phyloP scores from a whole-genome alignment of 2,888 invertebrate genomes.

The Perizoma affinitatum region DNA sequence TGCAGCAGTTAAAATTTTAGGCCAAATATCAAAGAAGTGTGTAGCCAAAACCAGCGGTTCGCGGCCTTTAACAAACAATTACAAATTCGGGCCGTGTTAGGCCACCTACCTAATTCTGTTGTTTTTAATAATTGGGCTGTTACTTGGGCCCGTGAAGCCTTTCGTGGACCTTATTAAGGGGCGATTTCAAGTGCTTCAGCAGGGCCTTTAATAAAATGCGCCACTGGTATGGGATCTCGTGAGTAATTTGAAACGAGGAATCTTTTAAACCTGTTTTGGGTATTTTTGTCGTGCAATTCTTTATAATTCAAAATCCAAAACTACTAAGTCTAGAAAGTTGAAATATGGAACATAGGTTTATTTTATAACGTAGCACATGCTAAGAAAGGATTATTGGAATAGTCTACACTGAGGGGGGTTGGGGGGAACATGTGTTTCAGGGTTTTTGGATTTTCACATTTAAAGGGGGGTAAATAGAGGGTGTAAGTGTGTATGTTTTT shows the following conservation, averaged over 20 bases:
- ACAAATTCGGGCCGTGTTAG: conserved; percentile 33
- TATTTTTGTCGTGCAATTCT: too few relatives aligned
- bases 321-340: too few relatives aligned
- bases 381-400: too few relatives aligned
- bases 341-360: too few relatives aligned
- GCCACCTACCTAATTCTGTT: conserved; percentile 41
- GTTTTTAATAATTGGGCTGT: conserved; percentile 64
- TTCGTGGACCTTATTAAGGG: conserved; percentile 58
- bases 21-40: conserved; percentile 17
- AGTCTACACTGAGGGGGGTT: too few relatives aligned
- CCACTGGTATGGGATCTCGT: conserved; percentile 24
- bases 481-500: too few relatives aligned
- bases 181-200: conserved; percentile 54
- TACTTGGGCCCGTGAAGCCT: conserved; percentile 57
- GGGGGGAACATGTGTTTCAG: too few relatives aligned
- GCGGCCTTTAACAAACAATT: conserved; percentile 32
- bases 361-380: too few relatives aligned
- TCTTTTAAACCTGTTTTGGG: conserved; percentile 6
- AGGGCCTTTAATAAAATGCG: conserved; percentile 37
- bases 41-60: conserved; percentile 11
- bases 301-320: too few relatives aligned
- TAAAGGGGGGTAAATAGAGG: too few relatives aligned
- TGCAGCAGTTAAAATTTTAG: not conserved
- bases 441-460: too few relatives aligned
- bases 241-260: conserved; percentile 3